A percentile compares a stretch with the other conserved stretches of the same genome.
phyloP scores from a whole-genome alignment of 2,797 vertebrate species.

The Ceyx erithaca region DNA sequence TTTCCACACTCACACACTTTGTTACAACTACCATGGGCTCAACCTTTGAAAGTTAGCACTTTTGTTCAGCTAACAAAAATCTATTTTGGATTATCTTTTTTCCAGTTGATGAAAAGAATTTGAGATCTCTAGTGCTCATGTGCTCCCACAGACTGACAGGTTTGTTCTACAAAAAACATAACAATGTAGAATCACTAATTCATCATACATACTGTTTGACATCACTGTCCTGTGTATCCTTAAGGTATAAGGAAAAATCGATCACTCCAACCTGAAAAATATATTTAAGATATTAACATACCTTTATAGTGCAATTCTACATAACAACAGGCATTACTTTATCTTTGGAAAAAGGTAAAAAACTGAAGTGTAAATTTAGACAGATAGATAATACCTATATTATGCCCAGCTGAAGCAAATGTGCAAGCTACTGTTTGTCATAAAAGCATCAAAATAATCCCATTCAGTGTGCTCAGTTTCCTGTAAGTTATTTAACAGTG shows the following conservation, averaged over 20 bases:
- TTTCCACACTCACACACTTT: background rate
- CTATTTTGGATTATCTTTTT: background rate
- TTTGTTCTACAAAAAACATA: background rate
- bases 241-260: constrained; percentile 97
- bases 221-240: constrained; percentile 86
- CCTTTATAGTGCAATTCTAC: background rate
- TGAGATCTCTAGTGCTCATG: background rate
- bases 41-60: background rate
- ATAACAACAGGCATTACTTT: background rate
- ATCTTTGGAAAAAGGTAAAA: background rate
- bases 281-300: background rate
- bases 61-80: background rate
- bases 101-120: background rate
- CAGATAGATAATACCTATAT: background rate
- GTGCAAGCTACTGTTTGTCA: background rate
- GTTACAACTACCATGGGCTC: background rate
- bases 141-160: background rate
- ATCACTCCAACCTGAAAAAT: constrained; percentile 92
- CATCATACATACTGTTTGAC: constrained; percentile 88
- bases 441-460: background rate
- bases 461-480: background rate
- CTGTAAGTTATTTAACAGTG: background rate
- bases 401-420: background rate
- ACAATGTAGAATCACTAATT: background rate
- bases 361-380: background rate